phyloP scores from a whole-genome alignment of 2,797 vertebrate species.

The Halcyon badia region DNA sequence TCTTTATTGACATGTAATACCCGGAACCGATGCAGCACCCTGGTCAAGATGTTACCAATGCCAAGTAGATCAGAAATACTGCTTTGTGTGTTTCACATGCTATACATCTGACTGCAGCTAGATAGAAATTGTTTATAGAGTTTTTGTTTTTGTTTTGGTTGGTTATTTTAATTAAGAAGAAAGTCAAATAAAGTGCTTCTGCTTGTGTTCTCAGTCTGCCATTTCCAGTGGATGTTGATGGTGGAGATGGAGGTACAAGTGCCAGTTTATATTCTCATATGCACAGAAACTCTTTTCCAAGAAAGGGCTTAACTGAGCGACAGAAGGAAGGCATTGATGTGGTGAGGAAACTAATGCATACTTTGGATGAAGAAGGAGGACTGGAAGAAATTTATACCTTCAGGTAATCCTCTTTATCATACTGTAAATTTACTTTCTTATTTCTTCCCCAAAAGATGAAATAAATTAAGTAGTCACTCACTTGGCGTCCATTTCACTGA shows the following conservation, averaged over 20 bases:
- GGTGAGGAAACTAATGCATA: conserved; percentile 88
- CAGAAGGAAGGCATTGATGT: conserved; percentile 87
- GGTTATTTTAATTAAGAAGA: neutral
- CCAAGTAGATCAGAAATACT: neutral
- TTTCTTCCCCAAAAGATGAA: neutral
- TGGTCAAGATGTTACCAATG: neutral
- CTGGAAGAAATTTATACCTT: conserved; percentile 92
- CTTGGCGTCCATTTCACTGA: neutral
- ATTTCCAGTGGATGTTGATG: conserved; percentile 80
- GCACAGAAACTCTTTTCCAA: conserved; percentile 26
- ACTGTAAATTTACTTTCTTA: neutral
- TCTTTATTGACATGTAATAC: neutral
- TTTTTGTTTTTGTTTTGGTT: neutral
- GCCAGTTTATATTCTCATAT: conserved; percentile 10
- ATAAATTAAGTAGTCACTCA: neutral
- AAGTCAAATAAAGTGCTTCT: neutral
- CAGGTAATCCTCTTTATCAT: conserved; percentile 79
- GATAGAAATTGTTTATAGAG: neutral
- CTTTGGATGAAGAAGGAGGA: conserved; percentile 88
- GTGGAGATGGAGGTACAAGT: conserved; percentile 48
- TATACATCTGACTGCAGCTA: neutral
- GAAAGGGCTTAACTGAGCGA: conserved; percentile 86
- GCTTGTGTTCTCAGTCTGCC: conserved; percentile 85
- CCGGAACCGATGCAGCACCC: neutral
- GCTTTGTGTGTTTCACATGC: neutral